Evolutionary conservation across 2,888 invertebrate species (phyloP).

Genomic region (Odontocolon sp.): DNA sequence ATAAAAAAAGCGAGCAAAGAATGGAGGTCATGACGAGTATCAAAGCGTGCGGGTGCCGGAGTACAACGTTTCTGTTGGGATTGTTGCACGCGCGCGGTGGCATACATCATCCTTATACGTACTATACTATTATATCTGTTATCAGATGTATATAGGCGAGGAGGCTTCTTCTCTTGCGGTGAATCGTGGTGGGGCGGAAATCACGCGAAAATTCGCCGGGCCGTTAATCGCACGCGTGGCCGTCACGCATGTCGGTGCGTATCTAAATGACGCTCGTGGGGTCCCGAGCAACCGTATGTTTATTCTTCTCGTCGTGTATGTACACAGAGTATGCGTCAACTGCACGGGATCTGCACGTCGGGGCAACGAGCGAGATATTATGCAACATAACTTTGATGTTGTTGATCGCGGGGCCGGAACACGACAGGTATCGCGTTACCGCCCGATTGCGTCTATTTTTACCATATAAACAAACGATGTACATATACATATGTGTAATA

Average conservation of each 20-base stretch:
- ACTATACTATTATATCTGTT: not conserved
- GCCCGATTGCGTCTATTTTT: conserved; percentile 18
- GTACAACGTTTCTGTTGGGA: not conserved
- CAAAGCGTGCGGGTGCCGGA: conserved; percentile 35
- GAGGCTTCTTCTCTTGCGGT: not conserved
- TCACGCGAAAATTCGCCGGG: conserved; percentile 46
- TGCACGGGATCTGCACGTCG: not conserved
- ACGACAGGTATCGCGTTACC: conserved; percentile 31
- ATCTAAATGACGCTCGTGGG: conserved; percentile 55
- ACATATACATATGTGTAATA: no score
- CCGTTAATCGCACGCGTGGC: conserved; percentile 60
- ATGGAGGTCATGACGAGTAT: conserved; percentile 47
- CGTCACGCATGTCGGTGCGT: conserved; percentile 62
- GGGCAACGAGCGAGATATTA: conserved; percentile 35
- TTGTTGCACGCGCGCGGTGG: not conserved
- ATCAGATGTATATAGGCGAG: conserved; percentile 1
- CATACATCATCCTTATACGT: not conserved
- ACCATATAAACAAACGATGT: conserved; percentile 27
- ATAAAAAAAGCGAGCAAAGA: conserved; percentile 40
- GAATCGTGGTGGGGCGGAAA: not conserved
- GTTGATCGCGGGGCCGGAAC: conserved; percentile 24
- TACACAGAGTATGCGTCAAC: conserved; percentile 34
- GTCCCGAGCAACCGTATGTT: conserved; percentile 25
- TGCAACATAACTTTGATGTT: conserved; percentile 52
- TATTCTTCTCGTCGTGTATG: conserved; percentile 29